phyloP scores from a whole-genome alignment of 64 coral and sea anemone species.

The Astreopora myriophthalma region DNA sequence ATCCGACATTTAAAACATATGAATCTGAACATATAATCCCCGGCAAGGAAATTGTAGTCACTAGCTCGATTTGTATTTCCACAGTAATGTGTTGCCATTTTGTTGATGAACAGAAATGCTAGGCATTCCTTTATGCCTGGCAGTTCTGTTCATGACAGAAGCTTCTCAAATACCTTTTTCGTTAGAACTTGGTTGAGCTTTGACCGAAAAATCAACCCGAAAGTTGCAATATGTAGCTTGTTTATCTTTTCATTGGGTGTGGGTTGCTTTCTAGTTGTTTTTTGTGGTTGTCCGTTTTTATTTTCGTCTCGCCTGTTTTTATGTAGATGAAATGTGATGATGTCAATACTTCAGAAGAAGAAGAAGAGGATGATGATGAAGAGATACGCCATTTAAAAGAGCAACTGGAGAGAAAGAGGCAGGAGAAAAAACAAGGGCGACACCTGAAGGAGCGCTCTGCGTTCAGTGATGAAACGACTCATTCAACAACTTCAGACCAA shows the following conservation, averaged over 20 bases:
- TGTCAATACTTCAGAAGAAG: slow-evolving; percentile 69
- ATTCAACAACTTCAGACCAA: slow-evolving; percentile 49
- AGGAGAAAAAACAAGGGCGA: slow-evolving; percentile 82
- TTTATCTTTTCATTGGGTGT: not conserved
- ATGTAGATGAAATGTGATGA: slow-evolving; percentile 95
- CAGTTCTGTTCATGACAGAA: too few species aligned
- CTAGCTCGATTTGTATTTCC: too few species aligned
- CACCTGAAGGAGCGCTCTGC: slow-evolving; percentile 45
- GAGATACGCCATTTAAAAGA: slow-evolving; percentile 81
- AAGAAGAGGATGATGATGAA: slow-evolving; percentile 73
- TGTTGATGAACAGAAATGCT: too few species aligned
- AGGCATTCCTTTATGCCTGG: too few species aligned
- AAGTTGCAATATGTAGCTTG: not conserved
- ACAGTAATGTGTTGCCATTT: too few species aligned
- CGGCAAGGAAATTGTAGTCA: too few species aligned
- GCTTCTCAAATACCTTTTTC: too few species aligned
- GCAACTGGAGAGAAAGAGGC: slow-evolving; percentile 76
- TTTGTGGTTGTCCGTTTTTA: not conserved
- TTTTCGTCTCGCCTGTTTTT: not conserved
- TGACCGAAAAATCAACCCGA: too few species aligned
- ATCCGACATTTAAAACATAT: too few species aligned
- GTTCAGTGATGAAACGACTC: slow-evolving; percentile 79
- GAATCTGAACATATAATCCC: too few species aligned
- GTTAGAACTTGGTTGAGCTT: too few species aligned
- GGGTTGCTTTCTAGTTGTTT: not conserved